phyloP scores from a whole-genome alignment of 2,113 vertebrate species.

The Microcebus tavaratra region DNA sequence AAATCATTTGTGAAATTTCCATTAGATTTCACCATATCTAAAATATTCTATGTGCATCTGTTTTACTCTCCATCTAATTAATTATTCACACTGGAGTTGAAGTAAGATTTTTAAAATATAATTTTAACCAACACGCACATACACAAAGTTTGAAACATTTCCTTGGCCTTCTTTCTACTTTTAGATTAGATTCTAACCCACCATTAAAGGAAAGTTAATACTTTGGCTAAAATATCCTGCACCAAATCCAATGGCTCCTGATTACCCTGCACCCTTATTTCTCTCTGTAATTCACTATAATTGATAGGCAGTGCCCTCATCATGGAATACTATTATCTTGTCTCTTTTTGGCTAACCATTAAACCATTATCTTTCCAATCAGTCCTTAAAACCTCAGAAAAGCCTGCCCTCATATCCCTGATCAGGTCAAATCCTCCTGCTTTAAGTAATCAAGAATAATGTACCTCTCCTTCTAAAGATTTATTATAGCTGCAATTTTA shows the following conservation, averaged over 20 bases:
- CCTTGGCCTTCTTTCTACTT: background rate
- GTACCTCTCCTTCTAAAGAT: background rate
- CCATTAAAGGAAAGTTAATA: background rate
- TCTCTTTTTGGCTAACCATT: background rate
- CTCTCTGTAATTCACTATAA: background rate
- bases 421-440: background rate
- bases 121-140: background rate
- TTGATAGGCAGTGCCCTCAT: background rate
- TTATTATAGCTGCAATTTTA: background rate
- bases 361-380: background rate
- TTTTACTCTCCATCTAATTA: background rate
- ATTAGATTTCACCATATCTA: background rate
- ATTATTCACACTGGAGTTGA: background rate
- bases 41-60: background rate
- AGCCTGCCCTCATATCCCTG: background rate
- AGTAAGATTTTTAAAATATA: background rate
- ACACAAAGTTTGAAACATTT: background rate
- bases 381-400: background rate
- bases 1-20: background rate
- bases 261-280: background rate
- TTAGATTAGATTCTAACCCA: background rate
- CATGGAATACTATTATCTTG: background rate
- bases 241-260: background rate
- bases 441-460: background rate
- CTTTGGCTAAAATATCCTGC: background rate